A percentile compares a stretch with the other conserved stretches of the same genome.
Evolutionary conservation across 2,888 invertebrate genomes (phyloP).

Genomic region (Drosophila macrospina): DNA sequence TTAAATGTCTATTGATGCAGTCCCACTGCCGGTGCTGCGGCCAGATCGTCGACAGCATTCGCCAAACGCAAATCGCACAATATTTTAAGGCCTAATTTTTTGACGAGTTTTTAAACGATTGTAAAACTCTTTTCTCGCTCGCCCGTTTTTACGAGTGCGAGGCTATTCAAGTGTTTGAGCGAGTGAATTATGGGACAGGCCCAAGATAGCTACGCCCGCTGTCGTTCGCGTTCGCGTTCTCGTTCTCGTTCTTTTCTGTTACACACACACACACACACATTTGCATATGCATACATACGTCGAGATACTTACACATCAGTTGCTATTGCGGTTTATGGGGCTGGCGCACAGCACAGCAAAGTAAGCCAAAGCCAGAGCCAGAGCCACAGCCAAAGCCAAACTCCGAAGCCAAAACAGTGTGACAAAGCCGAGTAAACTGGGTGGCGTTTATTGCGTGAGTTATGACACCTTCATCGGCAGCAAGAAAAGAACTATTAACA

Average conservation of each 20-base stretch:
- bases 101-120: constrained; percentile 85
- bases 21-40: constrained; percentile 20
- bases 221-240: constrained; percentile 18
- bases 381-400: neutral
- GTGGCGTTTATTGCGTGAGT: constrained; percentile 67
- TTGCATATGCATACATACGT: neutral
- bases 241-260: neutral
- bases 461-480: constrained; percentile 59
- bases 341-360: constrained; percentile 4
- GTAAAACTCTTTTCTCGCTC: constrained; percentile 81
- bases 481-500: constrained; percentile 55
- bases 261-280: neutral
- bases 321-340: constrained; percentile 55
- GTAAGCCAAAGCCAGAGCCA: constrained; percentile 2
- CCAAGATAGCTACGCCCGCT: constrained; percentile 50
- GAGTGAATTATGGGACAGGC: constrained; percentile 75
- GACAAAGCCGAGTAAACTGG: constrained; percentile 62
- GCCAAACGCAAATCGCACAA: constrained; percentile 68
- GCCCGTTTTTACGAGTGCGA: constrained; percentile 69
- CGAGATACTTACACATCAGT: constrained; percentile 1
- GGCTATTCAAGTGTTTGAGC: constrained; percentile 69
- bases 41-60: constrained; percentile 21
- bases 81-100: constrained; percentile 84
- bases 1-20: constrained; percentile 60
- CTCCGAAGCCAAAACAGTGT: constrained; percentile 38